Percentiles rank a stretch among this genome's conserved stretches.
phyloP scores from a whole-genome alignment of 2,113 vertebrate species.

The Saimiri boliviensis region DNA sequence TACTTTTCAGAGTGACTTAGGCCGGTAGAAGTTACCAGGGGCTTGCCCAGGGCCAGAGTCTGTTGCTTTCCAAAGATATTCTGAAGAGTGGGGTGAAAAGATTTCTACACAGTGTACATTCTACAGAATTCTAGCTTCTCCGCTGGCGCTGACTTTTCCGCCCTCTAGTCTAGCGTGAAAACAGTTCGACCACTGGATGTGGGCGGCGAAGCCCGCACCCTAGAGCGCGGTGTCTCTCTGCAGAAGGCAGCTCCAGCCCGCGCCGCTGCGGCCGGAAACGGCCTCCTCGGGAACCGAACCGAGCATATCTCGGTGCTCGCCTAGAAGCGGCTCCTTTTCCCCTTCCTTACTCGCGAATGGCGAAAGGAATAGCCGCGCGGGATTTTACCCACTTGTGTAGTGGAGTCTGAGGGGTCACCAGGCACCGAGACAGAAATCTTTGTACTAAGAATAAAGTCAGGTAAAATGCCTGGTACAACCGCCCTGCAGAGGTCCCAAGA shows the following conservation, averaged over 20 bases:
- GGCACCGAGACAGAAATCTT: not conserved
- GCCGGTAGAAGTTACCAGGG: not conserved
- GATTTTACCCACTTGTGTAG: not conserved
- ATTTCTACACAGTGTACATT: not conserved
- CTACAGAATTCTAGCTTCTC: not conserved
- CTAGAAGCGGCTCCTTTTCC: not conserved
- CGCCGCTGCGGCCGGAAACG: not conserved
- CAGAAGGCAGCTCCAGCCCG: not conserved
- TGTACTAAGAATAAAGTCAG: not conserved
- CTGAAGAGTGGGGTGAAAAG: not conserved
- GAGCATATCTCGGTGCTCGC: not conserved
- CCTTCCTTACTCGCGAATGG: not conserved
- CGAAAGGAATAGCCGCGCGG: not conserved
- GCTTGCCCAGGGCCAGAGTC: not conserved
- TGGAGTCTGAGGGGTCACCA: not conserved
- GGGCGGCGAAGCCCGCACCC: not conserved
- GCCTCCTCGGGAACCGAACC: not conserved
- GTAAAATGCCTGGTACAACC: not conserved
- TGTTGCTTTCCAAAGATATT: conserved; percentile 20
- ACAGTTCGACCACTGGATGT: not conserved
- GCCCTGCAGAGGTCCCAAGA: not conserved
- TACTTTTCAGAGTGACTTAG: not conserved
- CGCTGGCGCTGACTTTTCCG: not conserved
- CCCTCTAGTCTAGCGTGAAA: not conserved
- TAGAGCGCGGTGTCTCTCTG: not conserved